Conservation (phyloP, 2,888 invertebrate genomes). For the Aporophyla lueneburgensis region DNA sequence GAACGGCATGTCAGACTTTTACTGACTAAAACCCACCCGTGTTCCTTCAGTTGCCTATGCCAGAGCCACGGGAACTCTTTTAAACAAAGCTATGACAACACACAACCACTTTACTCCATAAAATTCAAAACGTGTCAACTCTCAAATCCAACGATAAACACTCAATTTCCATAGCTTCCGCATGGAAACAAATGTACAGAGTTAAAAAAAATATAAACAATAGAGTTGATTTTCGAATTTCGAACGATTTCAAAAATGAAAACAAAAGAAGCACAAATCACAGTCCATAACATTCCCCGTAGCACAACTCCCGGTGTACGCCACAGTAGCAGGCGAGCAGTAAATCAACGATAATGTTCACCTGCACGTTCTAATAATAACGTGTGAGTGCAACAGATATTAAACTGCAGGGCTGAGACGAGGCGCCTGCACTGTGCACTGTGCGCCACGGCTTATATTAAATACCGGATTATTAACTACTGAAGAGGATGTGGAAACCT, state of each 20-base stretch:
- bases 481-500: constrained; percentile 38
- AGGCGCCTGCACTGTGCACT: constrained; percentile 13
- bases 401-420: constrained; percentile 37
- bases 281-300: not conserved
- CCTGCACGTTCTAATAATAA: constrained; percentile 57
- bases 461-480: constrained; percentile 37
- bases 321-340: constrained; percentile 16
- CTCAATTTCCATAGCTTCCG: not conserved
- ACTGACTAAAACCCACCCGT: too few species aligned
- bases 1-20: too few species aligned
- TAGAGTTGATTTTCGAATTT: not conserved
- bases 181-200: not conserved
- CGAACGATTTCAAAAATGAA: constrained; percentile 17
- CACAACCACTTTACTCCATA: too few species aligned
- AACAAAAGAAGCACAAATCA: constrained; percentile 10
- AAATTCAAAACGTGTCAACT: too few species aligned
- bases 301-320: not conserved
- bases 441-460: constrained; percentile 7
- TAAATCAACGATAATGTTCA: constrained; percentile 62
- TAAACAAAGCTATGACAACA: too few species aligned
- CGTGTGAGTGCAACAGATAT: constrained; percentile 52
- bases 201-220: not conserved
- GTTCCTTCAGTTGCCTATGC: too few species aligned
- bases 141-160: too few species aligned
- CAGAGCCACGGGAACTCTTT: too few species aligned